These are phyloP conservation scores for Lethrus apterus DNA, from an alignment of 1,140 invertebrate genomes.

Conservation along the genomic window DNA sequence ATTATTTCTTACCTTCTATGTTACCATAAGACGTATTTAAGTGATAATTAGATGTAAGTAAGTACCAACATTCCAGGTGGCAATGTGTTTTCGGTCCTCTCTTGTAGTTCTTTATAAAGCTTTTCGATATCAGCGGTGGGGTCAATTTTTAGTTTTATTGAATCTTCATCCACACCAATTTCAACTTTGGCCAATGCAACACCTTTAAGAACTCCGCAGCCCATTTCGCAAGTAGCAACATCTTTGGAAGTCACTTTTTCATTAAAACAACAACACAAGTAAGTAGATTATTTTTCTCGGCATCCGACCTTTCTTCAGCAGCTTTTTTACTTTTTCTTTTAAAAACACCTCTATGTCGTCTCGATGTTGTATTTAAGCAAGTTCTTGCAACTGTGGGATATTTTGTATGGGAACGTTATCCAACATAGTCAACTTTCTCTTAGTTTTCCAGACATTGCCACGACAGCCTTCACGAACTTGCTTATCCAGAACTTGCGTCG, in stretches of 20 bases:
- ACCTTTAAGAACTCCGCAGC: conserved; percentile 53
- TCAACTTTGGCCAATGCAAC: too few species aligned
- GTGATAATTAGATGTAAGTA: too few species aligned
- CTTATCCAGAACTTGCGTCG: not conserved
- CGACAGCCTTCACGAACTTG: not conserved
- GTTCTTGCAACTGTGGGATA: conserved; percentile 43
- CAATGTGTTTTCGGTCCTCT: too few species aligned
- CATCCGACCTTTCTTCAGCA: conserved; percentile 30
- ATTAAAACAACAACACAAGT: conserved; percentile 53
- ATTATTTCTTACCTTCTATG: conserved; percentile 39
- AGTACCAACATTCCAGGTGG: too few species aligned
- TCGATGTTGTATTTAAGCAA: conserved; percentile 47
- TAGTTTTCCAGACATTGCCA: conserved; percentile 23
- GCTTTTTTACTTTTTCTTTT: conserved; percentile 28
- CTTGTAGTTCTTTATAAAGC: too few species aligned
- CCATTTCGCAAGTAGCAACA: conserved; percentile 47
- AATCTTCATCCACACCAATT: conserved; percentile 44
- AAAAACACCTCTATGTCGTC: conserved; percentile 41
- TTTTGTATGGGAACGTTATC: conserved; percentile 29
- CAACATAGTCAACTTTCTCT: conserved; percentile 18
- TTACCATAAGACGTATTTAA: conserved; percentile 44
- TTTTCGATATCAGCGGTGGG: too few species aligned
- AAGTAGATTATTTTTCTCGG: conserved; percentile 32
- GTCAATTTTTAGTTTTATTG: too few species aligned
- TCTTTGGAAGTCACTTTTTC: conserved; percentile 54